A percentile compares a stretch with the other conserved stretches of the same genome.
phyloP scores from a whole-genome alignment of 2,113 vertebrate genomes.

The Balaeniceps rex region DNA sequence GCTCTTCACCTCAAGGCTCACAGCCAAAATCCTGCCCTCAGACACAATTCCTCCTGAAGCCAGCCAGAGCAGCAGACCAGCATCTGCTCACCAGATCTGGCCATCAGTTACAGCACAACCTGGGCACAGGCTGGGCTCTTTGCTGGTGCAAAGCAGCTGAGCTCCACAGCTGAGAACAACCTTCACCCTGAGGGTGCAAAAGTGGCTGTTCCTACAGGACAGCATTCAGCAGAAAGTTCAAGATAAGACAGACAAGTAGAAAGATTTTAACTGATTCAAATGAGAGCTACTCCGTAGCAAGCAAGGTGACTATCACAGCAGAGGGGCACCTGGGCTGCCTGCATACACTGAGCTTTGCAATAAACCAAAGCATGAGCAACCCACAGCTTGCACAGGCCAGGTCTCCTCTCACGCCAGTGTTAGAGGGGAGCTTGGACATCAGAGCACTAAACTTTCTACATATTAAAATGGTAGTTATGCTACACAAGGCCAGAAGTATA shows the following conservation, averaged over 20 bases:
- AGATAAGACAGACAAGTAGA: not conserved
- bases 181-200: not conserved
- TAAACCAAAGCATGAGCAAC: not conserved
- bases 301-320: not conserved
- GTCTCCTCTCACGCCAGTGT: not conserved
- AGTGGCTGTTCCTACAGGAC: not conserved
- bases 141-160: not conserved
- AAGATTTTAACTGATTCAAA: not conserved
- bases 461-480: not conserved
- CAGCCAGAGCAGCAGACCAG: not conserved
- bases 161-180: not conserved
- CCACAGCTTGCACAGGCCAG: not conserved
- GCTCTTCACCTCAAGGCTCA: constrained; percentile 42
- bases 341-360: not conserved
- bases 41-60: constrained; percentile 6
- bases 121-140: not conserved
- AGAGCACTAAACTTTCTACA: not conserved
- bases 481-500: not conserved
- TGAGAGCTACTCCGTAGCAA: not conserved
- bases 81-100: not conserved
- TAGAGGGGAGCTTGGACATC: not conserved
- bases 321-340: not conserved
- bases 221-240: not conserved
- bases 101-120: not conserved
- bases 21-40: constrained; percentile 51